These are phyloP conservation scores for Lucilia sericata DNA, from an alignment of 1,140 invertebrate species.

Conservation along the genomic window DNA sequence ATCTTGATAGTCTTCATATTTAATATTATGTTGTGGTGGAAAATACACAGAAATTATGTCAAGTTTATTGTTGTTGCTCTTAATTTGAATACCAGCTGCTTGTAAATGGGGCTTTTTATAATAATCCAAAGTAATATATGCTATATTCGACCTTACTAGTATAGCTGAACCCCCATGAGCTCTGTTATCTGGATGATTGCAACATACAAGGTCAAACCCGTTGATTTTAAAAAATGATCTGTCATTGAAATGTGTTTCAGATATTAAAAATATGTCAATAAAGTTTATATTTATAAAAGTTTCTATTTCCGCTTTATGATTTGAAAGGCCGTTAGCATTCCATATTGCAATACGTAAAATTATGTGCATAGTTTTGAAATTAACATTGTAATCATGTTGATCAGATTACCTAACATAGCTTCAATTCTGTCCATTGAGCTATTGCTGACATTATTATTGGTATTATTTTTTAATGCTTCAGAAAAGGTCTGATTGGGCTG, in stretches of 20 bases:
- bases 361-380: constrained; percentile 45
- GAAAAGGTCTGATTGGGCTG: not conserved
- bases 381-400: constrained; percentile 37
- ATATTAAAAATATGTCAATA: constrained; percentile 46
- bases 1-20: constrained; percentile 52
- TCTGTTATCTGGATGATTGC: constrained; percentile 46
- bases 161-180: constrained; percentile 48
- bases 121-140: constrained; percentile 41
- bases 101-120: constrained; percentile 41
- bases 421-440: constrained; percentile 5
- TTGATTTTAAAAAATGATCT: constrained; percentile 47
- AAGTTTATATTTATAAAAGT: constrained; percentile 31
- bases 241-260: constrained; percentile 45
- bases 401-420: constrained; percentile 29
- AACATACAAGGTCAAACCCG: constrained; percentile 24
- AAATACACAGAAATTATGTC: constrained; percentile 33
- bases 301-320: constrained; percentile 39
- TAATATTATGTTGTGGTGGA: constrained; percentile 33
- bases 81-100: constrained; percentile 45
- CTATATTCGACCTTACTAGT: constrained; percentile 45
- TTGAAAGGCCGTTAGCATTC: constrained; percentile 46
- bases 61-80: constrained; percentile 32
- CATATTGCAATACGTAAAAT: constrained; percentile 45
- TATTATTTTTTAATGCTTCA: not conserved
- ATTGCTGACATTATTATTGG: constrained; percentile 5